These are phyloP conservation scores for Elachura formosa DNA, from an alignment of 2,113 vertebrate species.

Conservation along the genomic window DNA sequence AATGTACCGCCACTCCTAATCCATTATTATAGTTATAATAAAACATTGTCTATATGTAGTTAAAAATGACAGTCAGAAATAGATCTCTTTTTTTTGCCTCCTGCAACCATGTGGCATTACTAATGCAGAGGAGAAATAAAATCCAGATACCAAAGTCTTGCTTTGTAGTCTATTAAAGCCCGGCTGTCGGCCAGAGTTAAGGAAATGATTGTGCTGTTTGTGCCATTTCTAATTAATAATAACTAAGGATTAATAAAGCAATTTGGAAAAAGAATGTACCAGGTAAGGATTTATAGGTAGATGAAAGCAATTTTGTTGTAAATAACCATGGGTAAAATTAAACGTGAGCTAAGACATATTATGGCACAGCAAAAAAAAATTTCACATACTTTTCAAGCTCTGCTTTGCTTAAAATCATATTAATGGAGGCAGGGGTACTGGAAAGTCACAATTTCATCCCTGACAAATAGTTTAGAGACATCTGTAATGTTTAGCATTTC, in stretches of 20 bases:
- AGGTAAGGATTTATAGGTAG: slow-evolving; percentile 62
- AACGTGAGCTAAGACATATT: slow-evolving; percentile 29
- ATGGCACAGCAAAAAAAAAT: slow-evolving; percentile 18
- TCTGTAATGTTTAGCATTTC: neutral
- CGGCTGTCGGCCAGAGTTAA: slow-evolving; percentile 60
- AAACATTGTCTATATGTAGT: neutral
- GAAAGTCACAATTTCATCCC: neutral
- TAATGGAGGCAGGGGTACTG: neutral
- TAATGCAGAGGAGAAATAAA: slow-evolving; percentile 51
- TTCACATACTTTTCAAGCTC: slow-evolving; percentile 36
- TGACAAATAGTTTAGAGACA: neutral
- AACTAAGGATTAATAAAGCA: slow-evolving; percentile 66
- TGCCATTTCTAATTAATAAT: slow-evolving; percentile 64
- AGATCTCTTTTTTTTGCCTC: neutral
- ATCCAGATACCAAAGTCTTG: slow-evolving; percentile 37
- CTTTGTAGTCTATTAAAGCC: slow-evolving; percentile 48
- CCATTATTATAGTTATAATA: slow-evolving; percentile 18
- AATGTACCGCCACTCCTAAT: neutral
- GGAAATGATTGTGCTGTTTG: slow-evolving; percentile 50
- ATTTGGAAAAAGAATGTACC: slow-evolving; percentile 49
- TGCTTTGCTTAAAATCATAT: neutral
- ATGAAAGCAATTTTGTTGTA: slow-evolving; percentile 53
- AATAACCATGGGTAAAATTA: slow-evolving; percentile 58
- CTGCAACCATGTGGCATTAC: neutral
- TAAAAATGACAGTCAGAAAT: neutral